A percentile compares a stretch with the other conserved stretches of the same genome.
Conservation (phyloP, 1,140 invertebrate species). For the Drosophila tani region DNA sequence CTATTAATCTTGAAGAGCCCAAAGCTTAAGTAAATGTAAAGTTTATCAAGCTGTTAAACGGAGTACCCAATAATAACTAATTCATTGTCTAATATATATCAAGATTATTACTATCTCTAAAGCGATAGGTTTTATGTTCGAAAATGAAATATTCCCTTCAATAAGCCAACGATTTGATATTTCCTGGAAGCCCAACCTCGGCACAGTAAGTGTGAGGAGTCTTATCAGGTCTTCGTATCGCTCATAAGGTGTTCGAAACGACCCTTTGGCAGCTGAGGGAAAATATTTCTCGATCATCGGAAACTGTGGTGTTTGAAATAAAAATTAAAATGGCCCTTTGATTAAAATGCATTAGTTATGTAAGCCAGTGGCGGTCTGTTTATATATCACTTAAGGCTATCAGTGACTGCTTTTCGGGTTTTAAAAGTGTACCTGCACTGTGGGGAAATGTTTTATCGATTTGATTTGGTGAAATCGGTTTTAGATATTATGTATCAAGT, state of each 20-base stretch:
- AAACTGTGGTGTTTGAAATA: slow-evolving; percentile 40
- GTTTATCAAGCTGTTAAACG: slow-evolving; percentile 5
- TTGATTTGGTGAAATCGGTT: not conserved
- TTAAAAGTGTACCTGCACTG: slow-evolving; percentile 19
- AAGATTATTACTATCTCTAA: slow-evolving; percentile 8
- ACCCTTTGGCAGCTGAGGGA: slow-evolving; percentile 24
- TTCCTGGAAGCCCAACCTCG: slow-evolving; percentile 30
- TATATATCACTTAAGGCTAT: slow-evolving; percentile 34
- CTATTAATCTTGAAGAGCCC: not conserved
- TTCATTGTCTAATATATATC: slow-evolving; percentile 10
- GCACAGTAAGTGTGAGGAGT: slow-evolving; percentile 29
- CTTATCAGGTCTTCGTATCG: slow-evolving; percentile 39
- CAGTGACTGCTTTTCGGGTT: slow-evolving; percentile 13
- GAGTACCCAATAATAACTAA: not conserved
- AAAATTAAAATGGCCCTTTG: slow-evolving; percentile 58
- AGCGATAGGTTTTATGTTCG: slow-evolving; percentile 11
- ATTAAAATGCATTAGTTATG: slow-evolving; percentile 80
- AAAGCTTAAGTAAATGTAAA: not conserved
- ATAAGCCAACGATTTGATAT: not conserved
- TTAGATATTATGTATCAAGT: not conserved
- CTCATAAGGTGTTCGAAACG: slow-evolving; percentile 44
- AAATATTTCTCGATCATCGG: slow-evolving; percentile 28
- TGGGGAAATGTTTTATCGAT: not conserved
- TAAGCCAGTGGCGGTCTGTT: slow-evolving; percentile 59
- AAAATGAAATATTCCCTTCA: slow-evolving; percentile 28